These are phyloP conservation scores for Acronicta aceris DNA, from an alignment of 2,888 invertebrate species.

Conservation along the genomic window DNA sequence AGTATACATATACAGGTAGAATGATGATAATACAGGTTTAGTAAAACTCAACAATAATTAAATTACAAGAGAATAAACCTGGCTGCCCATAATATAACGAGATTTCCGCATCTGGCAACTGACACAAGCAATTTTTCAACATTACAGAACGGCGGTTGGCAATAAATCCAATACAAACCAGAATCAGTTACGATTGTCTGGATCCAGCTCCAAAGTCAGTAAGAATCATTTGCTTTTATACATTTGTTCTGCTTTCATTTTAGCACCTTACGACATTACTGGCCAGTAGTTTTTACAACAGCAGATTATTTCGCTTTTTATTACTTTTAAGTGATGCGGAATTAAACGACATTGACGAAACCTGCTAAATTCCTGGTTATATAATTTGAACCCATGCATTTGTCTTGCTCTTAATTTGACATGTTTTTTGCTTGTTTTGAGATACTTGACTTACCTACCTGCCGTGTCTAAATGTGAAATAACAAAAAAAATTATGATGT, in stretches of 20 bases:
- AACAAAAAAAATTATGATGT: constrained; percentile 9
- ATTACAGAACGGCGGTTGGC: constrained; percentile 88
- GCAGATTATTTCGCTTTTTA: constrained; percentile 48
- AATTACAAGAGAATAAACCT: no score
- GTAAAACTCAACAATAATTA: no score
- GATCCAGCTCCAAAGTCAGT: constrained; percentile 98
- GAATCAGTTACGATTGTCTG: constrained; percentile 89
- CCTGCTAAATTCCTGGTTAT: constrained; percentile 42
- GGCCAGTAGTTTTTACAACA: constrained; percentile 53
- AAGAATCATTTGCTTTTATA: constrained; percentile 93
- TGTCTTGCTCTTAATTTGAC: constrained; percentile 34
- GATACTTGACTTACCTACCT: constrained; percentile 3
- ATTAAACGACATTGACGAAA: constrained; percentile 24
- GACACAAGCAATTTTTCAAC: constrained; percentile 28
- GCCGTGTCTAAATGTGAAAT: constrained; percentile 24
- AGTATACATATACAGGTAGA: no score
- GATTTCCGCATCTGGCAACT: constrained; percentile 3
- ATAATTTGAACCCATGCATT: constrained; percentile 31
- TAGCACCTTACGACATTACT: constrained; percentile 68
- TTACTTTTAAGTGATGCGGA: constrained; percentile 21
- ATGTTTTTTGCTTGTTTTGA: constrained; percentile 32
- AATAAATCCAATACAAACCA: constrained; percentile 86
- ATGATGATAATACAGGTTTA: no score
- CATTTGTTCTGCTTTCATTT: constrained; percentile 81
- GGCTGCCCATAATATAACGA: no score